Conservation (phyloP, 2,797 vertebrate genomes). For the Danio kyathit region DNA sequence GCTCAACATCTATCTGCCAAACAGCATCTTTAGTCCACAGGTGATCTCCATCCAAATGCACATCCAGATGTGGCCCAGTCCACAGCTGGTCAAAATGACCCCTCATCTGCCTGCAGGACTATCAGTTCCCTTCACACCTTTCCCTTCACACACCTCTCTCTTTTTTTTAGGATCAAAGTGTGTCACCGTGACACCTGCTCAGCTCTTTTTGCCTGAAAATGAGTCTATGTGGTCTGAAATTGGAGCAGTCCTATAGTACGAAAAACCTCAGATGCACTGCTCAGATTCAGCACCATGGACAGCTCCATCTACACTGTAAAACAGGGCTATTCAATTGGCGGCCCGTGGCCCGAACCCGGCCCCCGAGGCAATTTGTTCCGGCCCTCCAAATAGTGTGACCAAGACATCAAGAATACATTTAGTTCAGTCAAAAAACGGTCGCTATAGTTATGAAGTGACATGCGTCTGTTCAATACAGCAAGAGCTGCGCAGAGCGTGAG, state of each 20-base stretch:
- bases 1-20: neutral
- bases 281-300: neutral
- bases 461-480: no score
- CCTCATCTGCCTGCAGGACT: neutral
- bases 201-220: neutral
- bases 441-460: no score
- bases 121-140: neutral
- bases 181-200: slow-evolving; percentile 7
- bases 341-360: no score
- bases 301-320: neutral
- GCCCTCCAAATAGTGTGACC: no score
- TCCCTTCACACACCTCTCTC: neutral
- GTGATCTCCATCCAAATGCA: slow-evolving; percentile 11
- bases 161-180: neutral
- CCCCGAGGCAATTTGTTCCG: no score
- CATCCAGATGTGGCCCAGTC: slow-evolving; percentile 11
- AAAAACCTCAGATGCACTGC: neutral
- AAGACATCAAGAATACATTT: no score
- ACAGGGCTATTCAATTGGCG: no score
- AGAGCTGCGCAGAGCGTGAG: no score
- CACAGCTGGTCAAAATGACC: neutral
- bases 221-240: neutral
- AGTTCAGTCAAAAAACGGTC: no score
- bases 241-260: neutral
- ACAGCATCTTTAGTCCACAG: slow-evolving; percentile 19